Percentiles rank a stretch among this genome's conserved stretches.
These are phyloP conservation scores for Drosophila setosimentum DNA, from an alignment of 2,888 invertebrate genomes.

Conservation along the genomic window DNA sequence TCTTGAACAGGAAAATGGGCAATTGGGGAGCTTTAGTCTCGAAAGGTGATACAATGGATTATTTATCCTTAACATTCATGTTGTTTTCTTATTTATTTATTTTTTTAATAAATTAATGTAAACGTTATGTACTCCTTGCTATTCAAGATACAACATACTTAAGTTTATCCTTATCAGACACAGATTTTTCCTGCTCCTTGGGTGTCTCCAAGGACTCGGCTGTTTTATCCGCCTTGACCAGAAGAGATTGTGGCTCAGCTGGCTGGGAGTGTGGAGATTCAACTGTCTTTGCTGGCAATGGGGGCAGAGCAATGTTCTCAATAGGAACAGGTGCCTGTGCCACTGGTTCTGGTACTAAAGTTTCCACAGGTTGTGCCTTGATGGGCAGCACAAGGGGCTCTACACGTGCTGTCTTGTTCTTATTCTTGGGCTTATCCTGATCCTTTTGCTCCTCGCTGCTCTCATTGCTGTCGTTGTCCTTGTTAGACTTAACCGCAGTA, in stretches of 20 bases:
- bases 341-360: neutral
- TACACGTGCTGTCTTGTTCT: slow-evolving; percentile 6
- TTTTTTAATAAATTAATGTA: slow-evolving; percentile 34
- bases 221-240: slow-evolving; percentile 22
- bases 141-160: slow-evolving; percentile 58
- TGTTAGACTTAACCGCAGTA: slow-evolving; percentile 17
- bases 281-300: slow-evolving; percentile 51
- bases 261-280: neutral
- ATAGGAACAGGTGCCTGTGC: neutral
- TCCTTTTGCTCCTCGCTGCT: slow-evolving; percentile 61
- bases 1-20: neutral
- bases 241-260: neutral
- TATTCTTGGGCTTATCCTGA: slow-evolving; percentile 26
- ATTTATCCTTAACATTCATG: neutral
- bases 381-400: slow-evolving; percentile 16
- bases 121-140: slow-evolving; percentile 9
- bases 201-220: slow-evolving; percentile 25
- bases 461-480: slow-evolving; percentile 39
- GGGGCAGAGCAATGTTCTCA: slow-evolving; percentile 55
- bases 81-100: slow-evolving; percentile 9
- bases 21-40: neutral
- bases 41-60: neutral
- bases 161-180: slow-evolving; percentile 48
- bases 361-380: slow-evolving; percentile 14
- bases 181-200: slow-evolving; percentile 13